These are phyloP conservation scores for Cavia porcellus DNA, from an alignment of 2,113 vertebrate species.

Conservation along the genomic window DNA sequence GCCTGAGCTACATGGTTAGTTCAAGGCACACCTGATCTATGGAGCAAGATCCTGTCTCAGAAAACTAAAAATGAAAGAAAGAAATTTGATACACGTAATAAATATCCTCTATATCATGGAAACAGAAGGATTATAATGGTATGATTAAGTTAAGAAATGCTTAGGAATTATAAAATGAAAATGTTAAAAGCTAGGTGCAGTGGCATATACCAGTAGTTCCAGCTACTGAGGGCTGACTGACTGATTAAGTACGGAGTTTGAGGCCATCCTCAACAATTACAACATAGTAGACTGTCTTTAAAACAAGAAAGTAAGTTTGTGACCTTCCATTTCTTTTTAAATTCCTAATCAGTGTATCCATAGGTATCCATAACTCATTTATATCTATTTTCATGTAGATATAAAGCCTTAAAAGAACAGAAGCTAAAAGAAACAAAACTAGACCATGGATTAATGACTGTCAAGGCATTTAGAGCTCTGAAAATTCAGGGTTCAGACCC, in stretches of 20 bases:
- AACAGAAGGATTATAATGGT: constrained; percentile 41
- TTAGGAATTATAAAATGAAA: background rate
- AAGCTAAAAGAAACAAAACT: constrained; percentile 86
- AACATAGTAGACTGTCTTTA: background rate
- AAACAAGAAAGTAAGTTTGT: background rate
- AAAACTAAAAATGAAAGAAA: background rate
- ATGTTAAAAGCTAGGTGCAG: background rate
- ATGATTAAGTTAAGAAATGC: constrained; percentile 44
- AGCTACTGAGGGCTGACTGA: background rate
- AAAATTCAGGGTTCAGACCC: constrained; percentile 91
- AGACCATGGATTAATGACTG: constrained; percentile 86
- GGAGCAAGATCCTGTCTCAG: background rate
- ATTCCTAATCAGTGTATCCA: constrained; percentile 28
- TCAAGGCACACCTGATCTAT: background rate
- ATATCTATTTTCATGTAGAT: constrained; percentile 87
- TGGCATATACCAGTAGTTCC: background rate
- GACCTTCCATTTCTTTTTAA: background rate
- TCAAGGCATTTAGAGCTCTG: constrained; percentile 77
- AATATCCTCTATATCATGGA: constrained; percentile 27
- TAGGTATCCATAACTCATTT: background rate
- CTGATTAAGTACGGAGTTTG: background rate
- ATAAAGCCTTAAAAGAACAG: constrained; percentile 89
- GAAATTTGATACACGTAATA: background rate
- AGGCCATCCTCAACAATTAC: background rate
- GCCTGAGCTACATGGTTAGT: background rate